Evolutionary conservation across 2,888 invertebrate genomes (phyloP).

Genomic region (Chrysolina haemoptera): DNA sequence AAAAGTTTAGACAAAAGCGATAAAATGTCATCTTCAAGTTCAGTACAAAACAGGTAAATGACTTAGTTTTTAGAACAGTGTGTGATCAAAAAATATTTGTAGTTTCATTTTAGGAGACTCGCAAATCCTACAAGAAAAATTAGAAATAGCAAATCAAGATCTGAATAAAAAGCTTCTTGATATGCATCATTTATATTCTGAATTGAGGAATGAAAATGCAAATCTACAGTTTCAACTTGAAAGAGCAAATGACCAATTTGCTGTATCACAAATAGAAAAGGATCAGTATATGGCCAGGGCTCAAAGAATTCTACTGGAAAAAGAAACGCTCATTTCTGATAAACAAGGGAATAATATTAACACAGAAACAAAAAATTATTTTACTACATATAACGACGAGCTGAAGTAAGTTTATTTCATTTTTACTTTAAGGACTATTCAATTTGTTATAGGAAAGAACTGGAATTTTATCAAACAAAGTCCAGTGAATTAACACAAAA

Average conservation of each 20-base stretch:
- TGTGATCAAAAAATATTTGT: conserved; percentile 23
- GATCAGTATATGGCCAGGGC: conserved; percentile 86
- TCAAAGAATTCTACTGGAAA: conserved; percentile 82
- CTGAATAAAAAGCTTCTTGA: conserved; percentile 64
- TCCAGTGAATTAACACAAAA: conserved; percentile 69
- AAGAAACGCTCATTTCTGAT: conserved; percentile 78
- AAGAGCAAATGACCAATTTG: conserved; percentile 60
- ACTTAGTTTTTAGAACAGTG: conserved; percentile 15
- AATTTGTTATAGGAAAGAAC: conserved; percentile 59
- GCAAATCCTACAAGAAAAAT: conserved; percentile 59
- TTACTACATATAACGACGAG: conserved; percentile 62
- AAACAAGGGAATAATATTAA: conserved; percentile 54
- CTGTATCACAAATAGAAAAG: conserved; percentile 72
- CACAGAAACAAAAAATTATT: conserved; percentile 54
- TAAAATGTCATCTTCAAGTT: conserved; percentile 51
- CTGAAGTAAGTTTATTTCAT: conserved; percentile 57
- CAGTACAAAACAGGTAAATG: conserved; percentile 51
- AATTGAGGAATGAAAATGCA: conserved; percentile 63
- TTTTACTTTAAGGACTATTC: conserved; percentile 23
- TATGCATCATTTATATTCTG: conserved; percentile 64
- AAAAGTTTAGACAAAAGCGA: conserved; percentile 49
- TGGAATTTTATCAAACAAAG: conserved; percentile 70
- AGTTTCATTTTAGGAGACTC: conserved; percentile 57
- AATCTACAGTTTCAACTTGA: conserved; percentile 63
- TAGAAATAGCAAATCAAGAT: conserved; percentile 62